phyloP scores from a whole-genome alignment of 1,140 invertebrate genomes.

The Trichonephila clavipes region DNA sequence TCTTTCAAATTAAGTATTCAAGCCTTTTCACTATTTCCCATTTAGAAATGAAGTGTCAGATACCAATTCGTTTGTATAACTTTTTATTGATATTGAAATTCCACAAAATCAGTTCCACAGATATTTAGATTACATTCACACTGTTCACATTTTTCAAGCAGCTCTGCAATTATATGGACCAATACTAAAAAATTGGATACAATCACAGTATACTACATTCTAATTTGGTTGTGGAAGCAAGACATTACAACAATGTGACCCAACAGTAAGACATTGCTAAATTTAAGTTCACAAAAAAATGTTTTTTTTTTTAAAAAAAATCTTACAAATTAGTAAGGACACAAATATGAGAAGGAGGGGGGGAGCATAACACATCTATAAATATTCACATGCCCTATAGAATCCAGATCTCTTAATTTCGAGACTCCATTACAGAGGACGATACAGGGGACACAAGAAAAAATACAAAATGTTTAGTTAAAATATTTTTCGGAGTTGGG shows the following conservation, averaged over 20 bases:
- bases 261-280: background rate
- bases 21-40: no score
- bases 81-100: constrained; percentile 12
- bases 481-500: constrained; percentile 83
- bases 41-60: no score
- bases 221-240: background rate
- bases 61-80: background rate
- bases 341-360: background rate
- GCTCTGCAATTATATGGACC: background rate
- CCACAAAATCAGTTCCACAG: background rate
- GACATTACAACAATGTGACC: constrained; percentile 24
- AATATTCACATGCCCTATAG: background rate
- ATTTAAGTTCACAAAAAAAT: background rate
- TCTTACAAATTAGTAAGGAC: background rate
- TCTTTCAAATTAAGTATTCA: no score
- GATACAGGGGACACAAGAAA: background rate
- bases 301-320: background rate
- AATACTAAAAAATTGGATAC: background rate
- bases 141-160: background rate
- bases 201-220: constrained; percentile 4
- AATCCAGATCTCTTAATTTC: background rate
- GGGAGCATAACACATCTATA: background rate
- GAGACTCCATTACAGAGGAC: background rate
- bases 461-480: constrained; percentile 31
- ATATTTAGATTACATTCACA: background rate